Percentiles rank a stretch among this genome's conserved stretches.
Conservation (phyloP, 1,140 invertebrate species). For the Wasmannia auropunctata region DNA sequence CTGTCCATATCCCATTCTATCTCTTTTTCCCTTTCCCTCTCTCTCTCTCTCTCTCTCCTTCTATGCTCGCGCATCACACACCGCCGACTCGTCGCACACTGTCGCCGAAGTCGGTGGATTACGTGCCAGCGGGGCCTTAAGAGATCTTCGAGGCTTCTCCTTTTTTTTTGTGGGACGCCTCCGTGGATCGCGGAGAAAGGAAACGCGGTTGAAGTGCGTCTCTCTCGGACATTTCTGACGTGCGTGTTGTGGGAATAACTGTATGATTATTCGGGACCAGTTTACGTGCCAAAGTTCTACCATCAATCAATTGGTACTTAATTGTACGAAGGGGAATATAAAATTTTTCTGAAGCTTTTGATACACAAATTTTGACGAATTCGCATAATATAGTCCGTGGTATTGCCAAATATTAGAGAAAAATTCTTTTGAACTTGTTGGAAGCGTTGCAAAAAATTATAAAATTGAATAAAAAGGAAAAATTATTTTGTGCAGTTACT, state of each 20-base stretch:
- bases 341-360: not conserved
- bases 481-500: not conserved
- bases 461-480: not conserved
- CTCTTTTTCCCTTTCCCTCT: slow-evolving; percentile 26
- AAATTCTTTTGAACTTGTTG: not conserved
- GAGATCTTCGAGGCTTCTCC: slow-evolving; percentile 19
- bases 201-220: slow-evolving; percentile 21
- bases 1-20: slow-evolving; percentile 24
- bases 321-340: not conserved
- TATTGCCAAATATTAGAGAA: not conserved
- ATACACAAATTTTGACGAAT: not conserved
- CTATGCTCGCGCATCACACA: slow-evolving; percentile 63
- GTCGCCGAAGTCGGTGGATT: slow-evolving; percentile 50
- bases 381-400: not conserved
- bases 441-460: not conserved
- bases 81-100: slow-evolving; percentile 57
- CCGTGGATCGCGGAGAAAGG: slow-evolving; percentile 22
- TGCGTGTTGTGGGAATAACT: slow-evolving; percentile 27
- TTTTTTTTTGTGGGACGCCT: slow-evolving; percentile 32
- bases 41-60: slow-evolving; percentile 32
- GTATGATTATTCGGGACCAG: not conserved
- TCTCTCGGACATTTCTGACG: slow-evolving; percentile 22
- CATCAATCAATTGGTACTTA: slow-evolving; percentile 2
- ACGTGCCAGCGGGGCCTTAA: slow-evolving; percentile 10
- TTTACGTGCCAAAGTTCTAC: slow-evolving; percentile 7